A percentile compares a stretch with the other conserved stretches of the same genome.
phyloP scores from a whole-genome alignment of 2,888 invertebrate species.

The Hyalella azteca region DNA sequence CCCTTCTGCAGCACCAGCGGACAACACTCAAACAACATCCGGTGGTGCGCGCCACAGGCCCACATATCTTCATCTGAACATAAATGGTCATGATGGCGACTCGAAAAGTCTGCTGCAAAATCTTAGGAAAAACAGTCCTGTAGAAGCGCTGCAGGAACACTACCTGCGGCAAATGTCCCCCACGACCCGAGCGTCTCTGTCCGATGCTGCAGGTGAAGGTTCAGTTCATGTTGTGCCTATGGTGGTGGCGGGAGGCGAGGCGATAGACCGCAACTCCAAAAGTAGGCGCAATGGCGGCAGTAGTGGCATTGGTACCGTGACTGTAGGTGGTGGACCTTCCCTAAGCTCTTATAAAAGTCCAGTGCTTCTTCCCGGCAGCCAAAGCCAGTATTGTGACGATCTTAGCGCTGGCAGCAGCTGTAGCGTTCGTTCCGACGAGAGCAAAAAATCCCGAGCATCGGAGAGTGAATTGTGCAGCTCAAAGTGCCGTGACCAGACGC shows the following conservation, averaged over 20 bases:
- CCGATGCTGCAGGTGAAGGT: background rate
- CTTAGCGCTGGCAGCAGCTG: background rate
- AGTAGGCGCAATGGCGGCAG: slow-evolving; percentile 18
- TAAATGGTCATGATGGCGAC: background rate
- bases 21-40: slow-evolving; percentile 19
- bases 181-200: background rate
- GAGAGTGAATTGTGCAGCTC: background rate
- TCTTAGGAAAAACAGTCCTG: slow-evolving; percentile 48
- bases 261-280: background rate
- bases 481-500: background rate
- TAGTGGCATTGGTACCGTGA: slow-evolving; percentile 19
- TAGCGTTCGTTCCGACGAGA: no score
- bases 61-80: background rate
- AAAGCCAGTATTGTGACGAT: background rate
- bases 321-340: slow-evolving; percentile 25
- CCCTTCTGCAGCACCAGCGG: slow-evolving; percentile 8
- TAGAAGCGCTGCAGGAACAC: slow-evolving; percentile 49
- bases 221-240: slow-evolving; percentile 28
- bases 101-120: slow-evolving; percentile 40
- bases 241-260: slow-evolving; percentile 13
- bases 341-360: slow-evolving; percentile 19
- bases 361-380: background rate
- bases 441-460: no score
- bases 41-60: background rate
- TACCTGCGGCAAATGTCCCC: slow-evolving; percentile 38